phyloP scores from a whole-genome alignment of 2,113 vertebrate genomes.

The Acrocephalus kingi region DNA sequence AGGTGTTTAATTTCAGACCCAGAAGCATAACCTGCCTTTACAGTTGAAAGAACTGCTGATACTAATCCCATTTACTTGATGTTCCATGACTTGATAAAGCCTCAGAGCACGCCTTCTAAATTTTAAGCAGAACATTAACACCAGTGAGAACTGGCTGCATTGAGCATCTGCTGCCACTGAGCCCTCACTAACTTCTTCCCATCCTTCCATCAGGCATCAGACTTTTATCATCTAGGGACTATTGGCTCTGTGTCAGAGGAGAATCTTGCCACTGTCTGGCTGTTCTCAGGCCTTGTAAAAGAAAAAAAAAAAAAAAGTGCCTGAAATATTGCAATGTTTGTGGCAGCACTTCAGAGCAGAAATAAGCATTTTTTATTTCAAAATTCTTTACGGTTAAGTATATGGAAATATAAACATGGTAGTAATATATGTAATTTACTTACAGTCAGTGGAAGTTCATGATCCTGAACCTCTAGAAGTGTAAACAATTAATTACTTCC shows the following conservation, averaged over 20 bases:
- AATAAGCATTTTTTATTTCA: not conserved
- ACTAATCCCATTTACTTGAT: not conserved
- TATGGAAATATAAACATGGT: not conserved
- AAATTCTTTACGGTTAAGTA: not conserved
- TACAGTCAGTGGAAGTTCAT: not conserved
- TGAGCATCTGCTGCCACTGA: not conserved
- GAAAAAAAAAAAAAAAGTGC: not conserved
- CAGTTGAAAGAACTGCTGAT: not conserved
- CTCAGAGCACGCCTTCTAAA: not conserved
- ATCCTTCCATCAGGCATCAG: not conserved
- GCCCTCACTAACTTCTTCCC: not conserved
- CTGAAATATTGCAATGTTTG: not conserved
- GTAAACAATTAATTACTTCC: slow-evolving; percentile 23
- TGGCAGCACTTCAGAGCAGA: not conserved
- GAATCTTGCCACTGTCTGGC: not conserved
- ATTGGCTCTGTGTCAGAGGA: not conserved
- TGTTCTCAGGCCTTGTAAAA: not conserved
- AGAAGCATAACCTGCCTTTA: not conserved
- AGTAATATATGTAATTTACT: not conserved
- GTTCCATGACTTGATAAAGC: not conserved
- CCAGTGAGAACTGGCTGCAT: not conserved
- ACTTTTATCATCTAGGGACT: not conserved
- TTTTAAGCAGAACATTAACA: not conserved
- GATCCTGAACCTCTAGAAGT: not conserved
- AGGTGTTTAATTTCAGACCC: not conserved